Conservation (phyloP, 2,888 invertebrate genomes). For the Hedya salicella region DNA sequence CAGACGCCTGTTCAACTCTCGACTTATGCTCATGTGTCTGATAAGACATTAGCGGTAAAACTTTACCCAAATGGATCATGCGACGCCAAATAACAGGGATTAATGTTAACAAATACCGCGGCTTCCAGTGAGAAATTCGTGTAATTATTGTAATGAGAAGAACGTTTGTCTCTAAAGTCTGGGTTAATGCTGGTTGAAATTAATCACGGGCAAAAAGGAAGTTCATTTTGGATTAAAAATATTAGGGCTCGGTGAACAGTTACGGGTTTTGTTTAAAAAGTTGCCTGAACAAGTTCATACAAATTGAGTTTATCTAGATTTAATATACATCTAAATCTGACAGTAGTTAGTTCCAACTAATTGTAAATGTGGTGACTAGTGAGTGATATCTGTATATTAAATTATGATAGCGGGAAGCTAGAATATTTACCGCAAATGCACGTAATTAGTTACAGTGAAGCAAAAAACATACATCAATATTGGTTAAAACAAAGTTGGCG, state of each 20-base stretch:
- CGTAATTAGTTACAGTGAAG: too few species aligned
- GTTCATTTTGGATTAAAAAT: constrained; percentile 4
- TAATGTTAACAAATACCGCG: constrained; percentile 35
- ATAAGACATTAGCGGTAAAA: constrained; percentile 38
- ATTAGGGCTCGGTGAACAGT: background rate
- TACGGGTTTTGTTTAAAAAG: background rate
- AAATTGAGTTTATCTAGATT: too few species aligned
- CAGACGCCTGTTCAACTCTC: background rate
- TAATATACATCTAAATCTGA: too few species aligned
- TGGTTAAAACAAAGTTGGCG: too few species aligned
- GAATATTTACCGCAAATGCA: too few species aligned
- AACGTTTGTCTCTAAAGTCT: constrained; percentile 34
- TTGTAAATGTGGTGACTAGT: too few species aligned
- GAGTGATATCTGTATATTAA: too few species aligned
- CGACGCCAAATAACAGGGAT: constrained; percentile 33
- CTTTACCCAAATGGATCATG: constrained; percentile 32
- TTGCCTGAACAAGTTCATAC: too few species aligned
- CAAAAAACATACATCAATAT: too few species aligned
- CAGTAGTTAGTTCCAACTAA: too few species aligned
- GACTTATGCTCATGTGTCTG: constrained; percentile 17
- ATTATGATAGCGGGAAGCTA: too few species aligned
- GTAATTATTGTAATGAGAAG: constrained; percentile 41
- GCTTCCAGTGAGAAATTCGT: constrained; percentile 40
- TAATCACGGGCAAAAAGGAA: constrained; percentile 20
- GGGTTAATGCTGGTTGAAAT: constrained; percentile 38